Conservation (phyloP, 2,888 invertebrate species). For the Furcula furcula region DNA sequence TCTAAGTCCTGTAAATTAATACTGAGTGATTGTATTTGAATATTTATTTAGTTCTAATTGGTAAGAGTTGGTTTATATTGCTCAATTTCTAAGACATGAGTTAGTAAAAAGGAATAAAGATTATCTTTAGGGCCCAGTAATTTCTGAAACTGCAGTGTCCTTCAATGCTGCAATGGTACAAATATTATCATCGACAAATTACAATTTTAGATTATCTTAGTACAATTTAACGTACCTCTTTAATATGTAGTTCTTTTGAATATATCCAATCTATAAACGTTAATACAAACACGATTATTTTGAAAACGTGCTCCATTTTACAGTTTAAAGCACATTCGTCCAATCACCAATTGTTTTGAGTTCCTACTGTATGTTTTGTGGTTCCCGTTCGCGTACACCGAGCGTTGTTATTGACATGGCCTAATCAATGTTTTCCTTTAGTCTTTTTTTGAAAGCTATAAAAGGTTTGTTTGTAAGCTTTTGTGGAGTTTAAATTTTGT, state of each 20-base stretch:
- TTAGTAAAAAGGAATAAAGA: no score
- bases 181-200: no score
- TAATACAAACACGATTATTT: constrained; percentile 8
- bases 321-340: neutral
- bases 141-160: no score
- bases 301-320: neutral
- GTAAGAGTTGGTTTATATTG: no score
- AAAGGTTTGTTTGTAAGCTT: no score
- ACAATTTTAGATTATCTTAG: no score
- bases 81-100: no score
- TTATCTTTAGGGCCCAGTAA: no score
- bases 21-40: no score
- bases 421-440: neutral
- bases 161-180: no score
- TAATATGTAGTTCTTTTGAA: constrained; percentile 30
- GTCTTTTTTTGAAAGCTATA: neutral
- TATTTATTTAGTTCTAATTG: no score
- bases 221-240: constrained; percentile 39
- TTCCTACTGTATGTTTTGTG: neutral
- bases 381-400: neutral
- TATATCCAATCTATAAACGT: constrained; percentile 7
- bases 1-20: constrained; percentile 17
- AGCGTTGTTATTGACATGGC: constrained; percentile 3
- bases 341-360: neutral
- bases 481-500: no score